These are phyloP conservation scores for Stenodera caucasica DNA, from an alignment of 2,888 invertebrate genomes.

Conservation along the genomic window DNA sequence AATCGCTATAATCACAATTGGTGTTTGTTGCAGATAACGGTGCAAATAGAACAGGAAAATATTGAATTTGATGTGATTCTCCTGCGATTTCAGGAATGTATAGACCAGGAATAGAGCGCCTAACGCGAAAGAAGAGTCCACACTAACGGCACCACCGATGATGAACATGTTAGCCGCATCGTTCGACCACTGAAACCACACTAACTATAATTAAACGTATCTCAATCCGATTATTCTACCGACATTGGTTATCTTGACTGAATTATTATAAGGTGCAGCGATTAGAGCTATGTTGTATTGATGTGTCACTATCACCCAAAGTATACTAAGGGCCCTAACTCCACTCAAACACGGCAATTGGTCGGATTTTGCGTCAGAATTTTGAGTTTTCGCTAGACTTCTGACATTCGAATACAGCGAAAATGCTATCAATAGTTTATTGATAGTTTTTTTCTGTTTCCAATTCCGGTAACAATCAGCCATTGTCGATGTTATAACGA, in stretches of 20 bases:
- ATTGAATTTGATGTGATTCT: slow-evolving; percentile 45
- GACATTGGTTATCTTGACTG: too few relatives aligned
- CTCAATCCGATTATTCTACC: too few relatives aligned
- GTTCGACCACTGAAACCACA: slow-evolving; percentile 14
- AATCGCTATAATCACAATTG: slow-evolving; percentile 53
- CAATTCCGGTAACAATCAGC: too few relatives aligned
- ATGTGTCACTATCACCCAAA: slow-evolving; percentile 58
- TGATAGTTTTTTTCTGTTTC: too few relatives aligned
- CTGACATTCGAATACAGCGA: too few relatives aligned
- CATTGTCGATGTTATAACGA: too few relatives aligned
- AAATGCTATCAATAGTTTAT: too few relatives aligned
- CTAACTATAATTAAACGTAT: too few relatives aligned
- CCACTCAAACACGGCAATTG: slow-evolving; percentile 56
- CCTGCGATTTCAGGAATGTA: slow-evolving; percentile 45
- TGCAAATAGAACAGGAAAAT: slow-evolving; percentile 50
- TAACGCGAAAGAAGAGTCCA: slow-evolving; percentile 65
- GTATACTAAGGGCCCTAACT: slow-evolving; percentile 55
- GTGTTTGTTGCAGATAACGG: slow-evolving; percentile 56
- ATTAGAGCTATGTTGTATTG: too few relatives aligned
- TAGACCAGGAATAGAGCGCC: slow-evolving; percentile 62
- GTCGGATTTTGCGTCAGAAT: slow-evolving; percentile 41
- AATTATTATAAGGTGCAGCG: too few relatives aligned
- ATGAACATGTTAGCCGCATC: slow-evolving; percentile 19
- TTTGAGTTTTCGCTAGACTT: too few relatives aligned
- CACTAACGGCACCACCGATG: slow-evolving; percentile 58